These are phyloP conservation scores for Desmodus rotundus DNA, from an alignment of 2,113 vertebrate species.

Conservation along the genomic window DNA sequence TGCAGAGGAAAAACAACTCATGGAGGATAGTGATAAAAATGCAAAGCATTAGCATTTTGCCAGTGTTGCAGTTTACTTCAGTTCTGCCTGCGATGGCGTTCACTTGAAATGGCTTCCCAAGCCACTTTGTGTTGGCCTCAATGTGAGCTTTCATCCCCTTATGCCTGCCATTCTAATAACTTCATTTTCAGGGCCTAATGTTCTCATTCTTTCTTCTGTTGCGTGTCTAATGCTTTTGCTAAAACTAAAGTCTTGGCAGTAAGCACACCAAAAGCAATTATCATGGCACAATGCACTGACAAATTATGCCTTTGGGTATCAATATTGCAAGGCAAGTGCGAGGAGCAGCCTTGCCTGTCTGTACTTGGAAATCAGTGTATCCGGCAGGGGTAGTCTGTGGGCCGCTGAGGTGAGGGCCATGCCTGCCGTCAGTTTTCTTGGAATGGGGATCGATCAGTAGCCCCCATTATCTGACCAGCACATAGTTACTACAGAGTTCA, in stretches of 20 bases:
- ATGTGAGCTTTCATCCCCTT: constrained; percentile 20
- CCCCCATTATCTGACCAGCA: not conserved
- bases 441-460: not conserved
- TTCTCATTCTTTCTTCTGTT: constrained; percentile 42
- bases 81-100: not conserved
- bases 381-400: not conserved
- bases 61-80: not conserved
- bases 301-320: constrained; percentile 43
- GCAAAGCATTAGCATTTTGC: not conserved
- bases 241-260: constrained; percentile 38
- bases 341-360: not conserved
- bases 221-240: constrained; percentile 49
- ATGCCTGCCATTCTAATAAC: constrained; percentile 43
- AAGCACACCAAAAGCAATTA: constrained; percentile 56
- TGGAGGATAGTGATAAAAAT: not conserved
- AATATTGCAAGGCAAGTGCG: not conserved
- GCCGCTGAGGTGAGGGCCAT: not conserved
- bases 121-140: constrained; percentile 44
- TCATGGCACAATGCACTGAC: constrained; percentile 3
- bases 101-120: constrained; percentile 38
- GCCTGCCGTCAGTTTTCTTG: not conserved
- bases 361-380: not conserved
- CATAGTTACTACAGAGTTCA: not conserved
- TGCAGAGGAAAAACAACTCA: not conserved
- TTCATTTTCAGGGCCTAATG: constrained; percentile 52